Evolutionary conservation across 2,113 vertebrate species (phyloP).

Genomic region (Heliornis fulica): DNA sequence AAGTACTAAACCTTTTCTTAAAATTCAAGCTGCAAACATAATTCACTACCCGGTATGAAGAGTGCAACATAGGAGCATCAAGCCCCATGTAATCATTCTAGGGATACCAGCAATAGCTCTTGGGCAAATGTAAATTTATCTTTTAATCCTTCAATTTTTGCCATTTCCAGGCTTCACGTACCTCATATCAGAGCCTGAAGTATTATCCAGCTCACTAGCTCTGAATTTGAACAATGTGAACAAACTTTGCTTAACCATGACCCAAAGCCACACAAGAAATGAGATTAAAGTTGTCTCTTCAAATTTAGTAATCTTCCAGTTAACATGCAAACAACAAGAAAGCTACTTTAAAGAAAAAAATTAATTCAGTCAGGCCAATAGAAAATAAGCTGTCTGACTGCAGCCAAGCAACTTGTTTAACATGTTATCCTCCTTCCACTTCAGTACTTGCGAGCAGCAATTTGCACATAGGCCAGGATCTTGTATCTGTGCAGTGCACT

Average conservation of each 20-base stretch:
- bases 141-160: slow-evolving; percentile 38
- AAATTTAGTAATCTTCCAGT: slow-evolving; percentile 32
- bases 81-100: background rate
- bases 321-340: slow-evolving; percentile 6
- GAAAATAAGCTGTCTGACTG: background rate
- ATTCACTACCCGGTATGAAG: background rate
- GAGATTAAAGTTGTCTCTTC: slow-evolving; percentile 38
- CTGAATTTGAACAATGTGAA: background rate
- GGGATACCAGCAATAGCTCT: background rate
- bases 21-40: background rate
- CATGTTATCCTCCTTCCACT: background rate
- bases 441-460: background rate
- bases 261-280: background rate
- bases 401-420: background rate
- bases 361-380: background rate
- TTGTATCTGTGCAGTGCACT: background rate
- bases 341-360: background rate
- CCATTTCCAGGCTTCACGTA: background rate
- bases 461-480: background rate
- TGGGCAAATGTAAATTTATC: background rate
- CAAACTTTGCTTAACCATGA: slow-evolving; percentile 16
- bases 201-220: slow-evolving; percentile 21
- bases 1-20: background rate
- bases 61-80: background rate
- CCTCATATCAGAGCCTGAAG: slow-evolving; percentile 6